phyloP scores from a whole-genome alignment of 2,113 vertebrate species.

The Chloebia gouldiae region DNA sequence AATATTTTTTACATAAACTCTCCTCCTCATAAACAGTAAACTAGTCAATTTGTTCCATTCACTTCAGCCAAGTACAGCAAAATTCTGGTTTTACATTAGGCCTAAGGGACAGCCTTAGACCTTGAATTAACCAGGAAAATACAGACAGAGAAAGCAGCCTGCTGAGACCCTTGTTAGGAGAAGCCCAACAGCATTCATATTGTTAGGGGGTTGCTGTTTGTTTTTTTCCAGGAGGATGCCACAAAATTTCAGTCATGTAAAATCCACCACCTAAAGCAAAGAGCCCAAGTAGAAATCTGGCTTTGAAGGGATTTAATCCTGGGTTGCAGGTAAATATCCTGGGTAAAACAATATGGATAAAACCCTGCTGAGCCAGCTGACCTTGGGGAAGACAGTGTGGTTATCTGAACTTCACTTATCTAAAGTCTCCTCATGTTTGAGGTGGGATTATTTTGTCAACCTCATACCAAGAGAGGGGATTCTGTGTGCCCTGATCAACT shows the following conservation, averaged over 20 bases:
- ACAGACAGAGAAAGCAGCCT: background rate
- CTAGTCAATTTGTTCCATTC: background rate
- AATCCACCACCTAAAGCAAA: background rate
- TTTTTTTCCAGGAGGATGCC: background rate
- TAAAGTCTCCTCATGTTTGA: constrained; percentile 37
- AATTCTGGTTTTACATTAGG: background rate
- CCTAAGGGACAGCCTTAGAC: background rate
- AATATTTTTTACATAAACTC: constrained; percentile 24
- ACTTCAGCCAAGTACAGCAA: background rate
- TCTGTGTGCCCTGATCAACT: background rate
- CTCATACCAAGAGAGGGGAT: background rate
- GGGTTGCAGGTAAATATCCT: background rate
- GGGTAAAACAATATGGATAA: background rate
- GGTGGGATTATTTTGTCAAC: background rate
- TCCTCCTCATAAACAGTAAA: background rate
- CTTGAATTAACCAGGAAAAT: background rate
- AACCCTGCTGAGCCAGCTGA: constrained; percentile 38
- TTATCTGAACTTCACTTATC: constrained; percentile 51
- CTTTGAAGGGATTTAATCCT: background rate
- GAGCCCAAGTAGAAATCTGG: background rate
- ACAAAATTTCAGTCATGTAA: background rate
- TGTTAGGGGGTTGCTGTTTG: background rate
- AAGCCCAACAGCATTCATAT: background rate
- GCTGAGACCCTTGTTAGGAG: background rate
- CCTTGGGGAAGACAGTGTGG: background rate